These are phyloP conservation scores for Saccostrea echinata DNA, from an alignment of 1,140 invertebrate genomes.

Conservation along the genomic window DNA sequence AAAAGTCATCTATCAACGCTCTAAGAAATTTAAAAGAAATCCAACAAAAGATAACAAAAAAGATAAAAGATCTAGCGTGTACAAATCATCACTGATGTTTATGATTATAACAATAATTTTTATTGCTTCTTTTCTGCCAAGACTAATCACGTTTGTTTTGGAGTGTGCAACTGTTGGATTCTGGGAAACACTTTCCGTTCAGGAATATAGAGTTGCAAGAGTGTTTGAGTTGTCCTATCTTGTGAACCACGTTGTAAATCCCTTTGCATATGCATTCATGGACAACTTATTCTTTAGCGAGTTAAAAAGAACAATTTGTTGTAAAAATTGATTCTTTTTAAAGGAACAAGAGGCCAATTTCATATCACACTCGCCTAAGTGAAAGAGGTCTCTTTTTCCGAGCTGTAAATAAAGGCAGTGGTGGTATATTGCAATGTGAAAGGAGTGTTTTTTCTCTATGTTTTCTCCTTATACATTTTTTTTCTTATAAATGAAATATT, in stretches of 20 bases:
- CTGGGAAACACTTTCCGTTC: not conserved
- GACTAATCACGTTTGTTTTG: not conserved
- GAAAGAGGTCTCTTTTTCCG: no score
- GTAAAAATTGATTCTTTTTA: not conserved
- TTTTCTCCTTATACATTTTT: no score
- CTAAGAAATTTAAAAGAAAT: no score
- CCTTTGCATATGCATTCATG: conserved; percentile 20
- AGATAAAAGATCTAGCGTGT: not conserved
- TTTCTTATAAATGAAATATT: no score
- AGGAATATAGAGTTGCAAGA: not conserved
- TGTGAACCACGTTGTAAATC: conserved; percentile 23
- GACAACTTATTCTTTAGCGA: not conserved
- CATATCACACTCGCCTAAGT: no score
- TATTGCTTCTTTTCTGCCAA: conserved; percentile 17
- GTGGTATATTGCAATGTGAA: no score
- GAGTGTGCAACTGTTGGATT: not conserved
- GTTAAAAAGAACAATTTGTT: not conserved
- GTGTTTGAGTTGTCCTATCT: not conserved
- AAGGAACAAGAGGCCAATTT: no score
- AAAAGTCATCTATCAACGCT: not conserved
- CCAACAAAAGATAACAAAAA: not conserved
- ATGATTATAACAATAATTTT: conserved; percentile 31
- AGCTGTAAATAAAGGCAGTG: no score
- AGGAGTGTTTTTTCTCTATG: no score
- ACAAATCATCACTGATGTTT: conserved; percentile 26